Percentiles rank a stretch among this genome's conserved stretches.
These are phyloP conservation scores for Belonocnema kinseyi DNA, from an alignment of 1,140 invertebrate genomes.

Conservation along the genomic window DNA sequence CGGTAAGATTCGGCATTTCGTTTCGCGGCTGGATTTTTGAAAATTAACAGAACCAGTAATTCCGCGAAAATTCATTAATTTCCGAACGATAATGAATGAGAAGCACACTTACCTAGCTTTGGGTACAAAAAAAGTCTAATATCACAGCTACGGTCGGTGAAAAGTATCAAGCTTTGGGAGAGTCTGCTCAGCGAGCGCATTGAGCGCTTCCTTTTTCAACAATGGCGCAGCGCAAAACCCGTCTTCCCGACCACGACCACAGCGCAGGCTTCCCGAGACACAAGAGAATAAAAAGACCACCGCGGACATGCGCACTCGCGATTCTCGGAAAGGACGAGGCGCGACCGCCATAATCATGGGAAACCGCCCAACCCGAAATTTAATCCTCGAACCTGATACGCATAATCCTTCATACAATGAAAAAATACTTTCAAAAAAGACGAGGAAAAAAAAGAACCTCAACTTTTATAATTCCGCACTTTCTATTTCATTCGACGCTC, in stretches of 20 bases:
- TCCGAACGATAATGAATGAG: background rate
- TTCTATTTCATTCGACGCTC: too few relatives aligned
- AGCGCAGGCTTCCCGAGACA: conserved; percentile 45
- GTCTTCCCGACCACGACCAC: conserved; percentile 46
- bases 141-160: conserved; percentile 65
- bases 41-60: too few relatives aligned
- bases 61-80: background rate
- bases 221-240: conserved; percentile 56
- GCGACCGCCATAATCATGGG: conserved; percentile 47
- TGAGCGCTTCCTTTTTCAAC: conserved; percentile 68
- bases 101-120: conserved; percentile 63
- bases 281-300: conserved; percentile 42
- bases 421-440: background rate
- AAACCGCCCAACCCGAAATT: conserved; percentile 26
- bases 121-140: conserved; percentile 62
- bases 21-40: background rate
- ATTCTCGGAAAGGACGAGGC: conserved; percentile 36
- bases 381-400: background rate
- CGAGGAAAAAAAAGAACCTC: background rate
- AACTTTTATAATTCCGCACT: background rate
- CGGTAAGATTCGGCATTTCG: conserved; percentile 28
- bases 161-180: conserved; percentile 59
- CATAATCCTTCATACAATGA: background rate
- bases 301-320: conserved; percentile 44
- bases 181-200: conserved; percentile 64